Evolutionary conservation across 2,888 invertebrate genomes (phyloP), one percentile per base, ranked within the genome.

Genomic region (Dryocosmus kuriphilus): DNA sequence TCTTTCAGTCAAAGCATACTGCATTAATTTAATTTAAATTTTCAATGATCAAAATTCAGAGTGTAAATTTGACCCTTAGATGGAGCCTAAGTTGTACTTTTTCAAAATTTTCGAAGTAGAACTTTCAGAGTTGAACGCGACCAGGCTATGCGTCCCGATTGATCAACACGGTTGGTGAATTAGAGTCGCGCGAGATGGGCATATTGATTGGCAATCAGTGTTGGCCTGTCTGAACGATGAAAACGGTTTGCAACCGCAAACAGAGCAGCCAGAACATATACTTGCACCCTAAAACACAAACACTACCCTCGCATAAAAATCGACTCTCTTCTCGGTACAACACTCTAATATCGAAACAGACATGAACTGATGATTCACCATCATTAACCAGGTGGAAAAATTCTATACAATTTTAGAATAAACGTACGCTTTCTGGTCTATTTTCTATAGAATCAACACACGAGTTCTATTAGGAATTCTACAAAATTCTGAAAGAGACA

Each of bases 171-270:
- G 90, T 89, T 88, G 89, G 87, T 87, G 89, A 91, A 90, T 91
- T 90, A 90, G 90, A 90, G 87, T 89, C 86, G 85, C 85, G 88
- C 88, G 89, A 91, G 89, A 91, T 90, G 90, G 89, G 89, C 90
- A 90, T 90, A 91, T 91, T 90, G 90, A 91, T 91, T 90, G 90
- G 89, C 90, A 91, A 91, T 91, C 90, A 91, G 89, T 89, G 90
- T 83, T 79, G 84, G 86, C 86, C 86, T 83, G 83, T 80, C 81
- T 85, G 87, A 83, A 79, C 82, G 77, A 79, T 78, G 83, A 89
- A 87, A 90, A 88, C 86, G 85, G 86, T 88, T 87, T 84, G 83
- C 83, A 77, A 85, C 84, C 82, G 86, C 88, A 88, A 86, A 89
- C 84, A 85, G 41, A 84, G 84, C 83, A 83, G 81, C 83, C 79